These are phyloP conservation scores for Enhydra lutris DNA, from an alignment of 2,113 vertebrate genomes.

Conservation along the genomic window DNA sequence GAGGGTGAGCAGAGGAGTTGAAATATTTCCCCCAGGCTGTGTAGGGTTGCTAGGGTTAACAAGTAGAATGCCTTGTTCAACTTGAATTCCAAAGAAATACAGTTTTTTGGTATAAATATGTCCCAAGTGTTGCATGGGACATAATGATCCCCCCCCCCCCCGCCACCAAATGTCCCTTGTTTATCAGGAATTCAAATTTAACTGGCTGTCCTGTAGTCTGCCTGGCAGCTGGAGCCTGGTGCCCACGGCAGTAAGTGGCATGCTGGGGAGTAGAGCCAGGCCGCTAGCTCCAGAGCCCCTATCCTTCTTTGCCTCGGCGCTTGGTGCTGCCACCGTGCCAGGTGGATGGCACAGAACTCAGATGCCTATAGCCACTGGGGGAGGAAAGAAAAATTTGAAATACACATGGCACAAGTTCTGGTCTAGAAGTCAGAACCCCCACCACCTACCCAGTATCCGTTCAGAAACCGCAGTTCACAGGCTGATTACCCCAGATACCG, in stretches of 20 bases:
- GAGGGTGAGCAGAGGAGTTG: neutral
- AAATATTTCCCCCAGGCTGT: neutral
- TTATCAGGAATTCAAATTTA: neutral
- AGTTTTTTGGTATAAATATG: neutral
- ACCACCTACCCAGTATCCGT: no score
- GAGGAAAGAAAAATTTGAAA: neutral
- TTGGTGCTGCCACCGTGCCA: rapidly evolving
- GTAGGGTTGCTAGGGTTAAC: neutral
- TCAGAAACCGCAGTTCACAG: neutral
- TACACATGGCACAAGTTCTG: neutral
- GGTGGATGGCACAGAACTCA: rapidly evolving
- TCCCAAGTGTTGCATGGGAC: neutral
- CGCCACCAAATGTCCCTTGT: neutral
- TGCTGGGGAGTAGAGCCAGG: neutral
- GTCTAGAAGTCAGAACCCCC: neutral
- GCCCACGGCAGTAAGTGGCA: neutral
- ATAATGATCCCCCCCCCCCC: neutral
- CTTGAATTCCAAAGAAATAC: neutral
- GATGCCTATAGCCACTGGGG: neutral
- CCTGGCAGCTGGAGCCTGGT: neutral
- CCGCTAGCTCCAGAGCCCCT: rapidly evolving
- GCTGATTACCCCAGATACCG: neutral
- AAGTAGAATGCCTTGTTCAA: neutral
- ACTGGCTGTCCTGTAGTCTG: neutral
- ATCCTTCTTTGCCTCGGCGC: rapidly evolving